Evolutionary conservation across 2,888 invertebrate species (phyloP).

Genomic region (Hyposoter dolosus): DNA sequence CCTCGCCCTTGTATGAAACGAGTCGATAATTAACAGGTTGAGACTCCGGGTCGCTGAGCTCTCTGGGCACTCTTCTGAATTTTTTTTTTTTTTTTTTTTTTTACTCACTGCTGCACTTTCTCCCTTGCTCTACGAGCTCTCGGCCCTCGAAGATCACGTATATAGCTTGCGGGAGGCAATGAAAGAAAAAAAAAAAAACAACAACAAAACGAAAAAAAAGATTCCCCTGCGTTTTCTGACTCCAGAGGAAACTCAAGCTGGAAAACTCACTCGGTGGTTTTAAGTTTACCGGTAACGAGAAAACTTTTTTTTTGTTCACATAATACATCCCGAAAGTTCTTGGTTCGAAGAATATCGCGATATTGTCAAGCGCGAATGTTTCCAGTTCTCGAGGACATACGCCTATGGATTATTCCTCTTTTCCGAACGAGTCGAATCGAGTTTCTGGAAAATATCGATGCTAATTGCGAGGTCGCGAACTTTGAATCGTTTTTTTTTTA

Average conservation of each 20-base stretch:
- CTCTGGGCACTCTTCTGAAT: slow-evolving; percentile 45
- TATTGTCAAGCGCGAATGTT: slow-evolving; percentile 59
- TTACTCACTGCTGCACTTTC: slow-evolving; percentile 57
- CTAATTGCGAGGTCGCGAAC: not conserved
- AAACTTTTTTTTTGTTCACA: slow-evolving; percentile 59
- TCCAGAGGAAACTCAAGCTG: slow-evolving; percentile 31
- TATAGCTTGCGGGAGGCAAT: slow-evolving; percentile 4
- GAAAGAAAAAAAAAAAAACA: slow-evolving; percentile 16
- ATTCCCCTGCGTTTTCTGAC: slow-evolving; percentile 14
- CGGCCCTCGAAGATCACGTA: slow-evolving; percentile 45
- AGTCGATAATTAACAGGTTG: slow-evolving; percentile 83
- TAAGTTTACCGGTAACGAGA: slow-evolving; percentile 67
- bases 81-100: slow-evolving; percentile 41
- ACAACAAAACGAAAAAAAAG: slow-evolving; percentile 8
- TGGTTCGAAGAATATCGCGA: slow-evolving; percentile 25
- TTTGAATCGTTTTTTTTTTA: not conserved
- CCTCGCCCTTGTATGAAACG: slow-evolving; percentile 74
- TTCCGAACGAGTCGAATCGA: not conserved
- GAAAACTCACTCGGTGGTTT: slow-evolving; percentile 29
- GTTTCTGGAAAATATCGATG: not conserved
- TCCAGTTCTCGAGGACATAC: slow-evolving; percentile 26
- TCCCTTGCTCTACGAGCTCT: slow-evolving; percentile 57
- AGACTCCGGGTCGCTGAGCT: slow-evolving; percentile 68
- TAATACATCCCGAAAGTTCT: slow-evolving; percentile 21
- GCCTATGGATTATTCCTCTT: not conserved